Conservation (phyloP, 2,888 invertebrate species). For the Spilosoma lubricipeda region DNA sequence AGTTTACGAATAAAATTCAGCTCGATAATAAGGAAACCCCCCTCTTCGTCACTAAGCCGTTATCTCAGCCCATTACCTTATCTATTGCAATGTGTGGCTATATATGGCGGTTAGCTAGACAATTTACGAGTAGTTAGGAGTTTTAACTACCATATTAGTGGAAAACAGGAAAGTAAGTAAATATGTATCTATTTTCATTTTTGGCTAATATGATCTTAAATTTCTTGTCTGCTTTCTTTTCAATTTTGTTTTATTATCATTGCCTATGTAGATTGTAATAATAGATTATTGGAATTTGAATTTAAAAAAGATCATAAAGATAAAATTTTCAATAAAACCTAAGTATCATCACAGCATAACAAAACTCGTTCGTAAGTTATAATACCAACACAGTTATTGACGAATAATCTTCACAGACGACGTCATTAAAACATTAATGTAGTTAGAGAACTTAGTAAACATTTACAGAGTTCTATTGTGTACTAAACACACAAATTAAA, state of each 20-base stretch:
- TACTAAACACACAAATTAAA: background rate
- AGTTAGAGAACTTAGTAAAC: background rate
- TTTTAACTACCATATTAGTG: conserved; percentile 13
- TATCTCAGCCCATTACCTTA: conserved; percentile 13
- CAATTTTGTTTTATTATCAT: background rate
- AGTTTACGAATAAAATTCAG: background rate
- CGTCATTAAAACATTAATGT: background rate
- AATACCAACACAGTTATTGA: background rate
- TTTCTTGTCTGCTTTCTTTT: background rate
- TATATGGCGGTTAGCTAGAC: conserved; percentile 3
- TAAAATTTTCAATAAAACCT: background rate
- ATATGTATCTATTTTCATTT: background rate
- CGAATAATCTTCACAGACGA: background rate
- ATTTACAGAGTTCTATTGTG: background rate
- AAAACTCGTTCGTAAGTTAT: no score
- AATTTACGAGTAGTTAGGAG: conserved; percentile 5
- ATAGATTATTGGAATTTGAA: background rate
- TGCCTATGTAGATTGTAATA: background rate
- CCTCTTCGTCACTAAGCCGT: conserved; percentile 4
- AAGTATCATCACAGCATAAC: background rate
- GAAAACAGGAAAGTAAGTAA: background rate
- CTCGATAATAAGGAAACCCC: background rate
- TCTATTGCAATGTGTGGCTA: conserved; percentile 5
- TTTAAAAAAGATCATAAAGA: background rate
- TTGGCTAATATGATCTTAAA: background rate